Evolutionary conservation across 2,113 vertebrate species (phyloP), one percentile per base, ranked within the genome.

Genomic region (Podilymbus podiceps): DNA sequence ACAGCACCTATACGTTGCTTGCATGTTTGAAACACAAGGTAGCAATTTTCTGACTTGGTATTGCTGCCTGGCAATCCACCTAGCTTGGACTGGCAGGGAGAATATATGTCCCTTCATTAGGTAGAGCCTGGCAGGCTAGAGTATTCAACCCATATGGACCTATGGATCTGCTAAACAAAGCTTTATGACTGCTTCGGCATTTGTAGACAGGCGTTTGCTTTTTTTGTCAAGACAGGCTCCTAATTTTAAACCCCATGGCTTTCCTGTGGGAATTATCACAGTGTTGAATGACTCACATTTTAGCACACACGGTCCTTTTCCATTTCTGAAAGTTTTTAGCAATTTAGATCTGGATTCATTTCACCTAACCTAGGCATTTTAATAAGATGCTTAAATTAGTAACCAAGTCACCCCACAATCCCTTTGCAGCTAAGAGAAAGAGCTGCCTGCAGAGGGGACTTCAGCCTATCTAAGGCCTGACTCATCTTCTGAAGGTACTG

Each of bases 321-420:
- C 46, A 81, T 94, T 84, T 94, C 46, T 93, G 90, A 96, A 89
- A 87, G 66, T 50, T 56, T 89, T 84, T 5, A 87, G 80, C 62
- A 93, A 82, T 96, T 96, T 91, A 89, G 62, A 89, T 93, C 19
- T 94, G 74, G 71, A 94, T 93, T 95, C 69, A 68, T 91, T 91
- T 96, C 64, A 95, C 46, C 89, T 93, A 94, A 91, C 74, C 40
- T 38, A 73, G 81, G 58, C 53, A 88, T 96, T 97, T 94, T 76
- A 96, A 96, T 94, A 60, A 82, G 62, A 72, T 89, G 27, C 84
- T 89, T 91, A 91, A 96, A 93, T 97, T 96, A 95, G 96, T 53
- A 95, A 88, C 87, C 27, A 46, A 94, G 91, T 95, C 89, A 91
- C 77, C 85, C 81, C 58, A 82, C 44, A 81, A 50, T 82, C 69